These are phyloP conservation scores for Poecilia picta DNA, from an alignment of 2,797 vertebrate species.

Conservation along the genomic window DNA sequence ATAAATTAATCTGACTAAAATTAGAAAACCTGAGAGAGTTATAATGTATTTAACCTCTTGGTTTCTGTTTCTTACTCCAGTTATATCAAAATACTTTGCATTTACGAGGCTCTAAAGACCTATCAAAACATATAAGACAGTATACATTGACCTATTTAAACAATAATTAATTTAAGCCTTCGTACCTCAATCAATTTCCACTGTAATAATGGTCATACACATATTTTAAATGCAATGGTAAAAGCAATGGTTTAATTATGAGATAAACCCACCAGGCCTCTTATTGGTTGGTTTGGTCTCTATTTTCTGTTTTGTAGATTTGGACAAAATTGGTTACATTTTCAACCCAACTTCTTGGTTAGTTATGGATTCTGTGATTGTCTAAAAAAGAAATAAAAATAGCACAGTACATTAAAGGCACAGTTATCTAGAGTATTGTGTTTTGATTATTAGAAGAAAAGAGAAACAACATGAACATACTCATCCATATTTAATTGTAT, in stretches of 20 bases:
- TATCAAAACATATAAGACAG: not conserved
- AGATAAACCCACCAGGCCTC: too few relatives aligned
- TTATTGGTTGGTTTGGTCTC: too few relatives aligned
- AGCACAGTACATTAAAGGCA: too few relatives aligned
- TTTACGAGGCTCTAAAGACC: not conserved
- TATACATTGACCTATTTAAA: not conserved
- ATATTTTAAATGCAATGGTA: too few relatives aligned
- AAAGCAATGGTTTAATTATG: too few relatives aligned
- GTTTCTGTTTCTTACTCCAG: not conserved
- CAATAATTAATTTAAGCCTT: not conserved
- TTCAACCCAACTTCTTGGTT: not conserved
- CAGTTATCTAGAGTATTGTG: not conserved
- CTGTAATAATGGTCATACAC: too few relatives aligned
- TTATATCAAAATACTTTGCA: not conserved
- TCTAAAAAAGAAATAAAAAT: not conserved
- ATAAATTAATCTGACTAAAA: too few relatives aligned
- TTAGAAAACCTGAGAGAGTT: not conserved
- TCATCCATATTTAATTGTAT: not conserved
- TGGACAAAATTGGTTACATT: too few relatives aligned
- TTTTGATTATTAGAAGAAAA: too few relatives aligned
- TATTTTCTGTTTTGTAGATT: too few relatives aligned
- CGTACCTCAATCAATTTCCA: too few relatives aligned
- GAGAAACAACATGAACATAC: not conserved
- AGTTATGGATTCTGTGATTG: not conserved
- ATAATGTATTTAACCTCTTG: not conserved